Evolutionary conservation across 2,113 vertebrate species (phyloP), one percentile per base, ranked within the genome.

Genomic region (Paralichthys olivaceus): DNA sequence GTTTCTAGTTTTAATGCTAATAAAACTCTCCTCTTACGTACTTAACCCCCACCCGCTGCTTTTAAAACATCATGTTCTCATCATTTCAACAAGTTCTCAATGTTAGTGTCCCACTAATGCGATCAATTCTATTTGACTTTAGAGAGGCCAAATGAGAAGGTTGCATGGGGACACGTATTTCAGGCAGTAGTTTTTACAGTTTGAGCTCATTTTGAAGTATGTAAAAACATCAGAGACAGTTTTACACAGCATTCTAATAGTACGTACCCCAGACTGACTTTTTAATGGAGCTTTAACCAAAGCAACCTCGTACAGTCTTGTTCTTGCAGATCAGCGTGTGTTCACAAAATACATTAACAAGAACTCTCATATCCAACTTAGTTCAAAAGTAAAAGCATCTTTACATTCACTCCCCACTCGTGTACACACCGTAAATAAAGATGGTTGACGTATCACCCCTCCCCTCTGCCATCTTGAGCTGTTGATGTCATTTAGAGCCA

Each of bases 201-300:
- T 73, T 56, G 37, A 57, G 37, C n/a, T 20, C n/a, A 19, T 34
- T 28, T 29, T 59, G 57, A 59, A 59, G 32, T 40, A 11, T 40
- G 37, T 40, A 40, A 40, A 40, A 40, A 40, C 37, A 40, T 13
- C 37, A 13, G 34, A 37, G 32, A 34, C 32, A 34, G 32, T 34
- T 34, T 34, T 34, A 34, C 2, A n/a, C n/a, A n/a, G n/a, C n/a
- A 34, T 34, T 34, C 32, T 34, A 7, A 8, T 34, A 34, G 32
- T 8, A 34, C 32, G 9, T 8, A 9, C 32, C 32, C 32, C 32
- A 8, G 32, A 34, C 32, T 34, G 32, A 34, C 32, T 34, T 8
- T 9, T 34, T 34, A 9, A 34, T 34, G 32, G 32, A 34, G 32
- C 32, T 34, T 34, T 9, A 9, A 9, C 32, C 32, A n/a, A n/a